Evolutionary conservation across 2,113 vertebrate species (phyloP).

Genomic region (Steatornis caripensis): DNA sequence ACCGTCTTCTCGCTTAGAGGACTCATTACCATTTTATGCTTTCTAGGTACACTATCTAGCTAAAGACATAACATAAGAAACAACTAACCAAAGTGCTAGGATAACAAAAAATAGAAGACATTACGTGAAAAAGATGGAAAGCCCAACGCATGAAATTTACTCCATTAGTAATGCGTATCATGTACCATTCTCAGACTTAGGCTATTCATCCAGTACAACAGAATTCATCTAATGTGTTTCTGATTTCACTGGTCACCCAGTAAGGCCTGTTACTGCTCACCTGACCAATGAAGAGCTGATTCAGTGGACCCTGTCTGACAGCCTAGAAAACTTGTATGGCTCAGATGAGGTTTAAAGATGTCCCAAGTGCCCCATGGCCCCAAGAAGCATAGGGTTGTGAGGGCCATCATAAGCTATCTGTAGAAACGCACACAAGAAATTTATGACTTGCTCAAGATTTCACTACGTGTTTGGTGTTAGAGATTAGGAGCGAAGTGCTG

Average conservation of each 20-base stretch:
- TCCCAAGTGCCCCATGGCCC: background rate
- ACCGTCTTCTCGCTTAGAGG: background rate
- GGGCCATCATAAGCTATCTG: background rate
- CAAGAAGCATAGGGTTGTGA: background rate
- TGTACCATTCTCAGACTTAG: background rate
- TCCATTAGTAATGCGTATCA: background rate
- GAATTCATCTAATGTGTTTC: background rate
- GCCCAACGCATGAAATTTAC: background rate
- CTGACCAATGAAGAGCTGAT: background rate
- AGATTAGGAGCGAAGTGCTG: background rate
- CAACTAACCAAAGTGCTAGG: background rate
- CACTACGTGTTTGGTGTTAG: background rate
- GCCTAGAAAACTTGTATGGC: background rate
- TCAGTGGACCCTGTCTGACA: background rate
- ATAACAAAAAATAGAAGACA: background rate
- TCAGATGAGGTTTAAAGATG: background rate
- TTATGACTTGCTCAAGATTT: background rate
- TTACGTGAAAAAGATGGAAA: background rate
- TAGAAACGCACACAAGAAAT: background rate
- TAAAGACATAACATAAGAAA: background rate
- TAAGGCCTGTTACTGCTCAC: background rate
- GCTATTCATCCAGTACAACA: background rate
- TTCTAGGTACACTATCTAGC: background rate
- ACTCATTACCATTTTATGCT: background rate
- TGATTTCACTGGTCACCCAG: background rate